Evolutionary conservation across 2,888 invertebrate genomes (phyloP), one percentile per base, ranked within the genome.

Genomic region (Scrobipalpa costella): DNA sequence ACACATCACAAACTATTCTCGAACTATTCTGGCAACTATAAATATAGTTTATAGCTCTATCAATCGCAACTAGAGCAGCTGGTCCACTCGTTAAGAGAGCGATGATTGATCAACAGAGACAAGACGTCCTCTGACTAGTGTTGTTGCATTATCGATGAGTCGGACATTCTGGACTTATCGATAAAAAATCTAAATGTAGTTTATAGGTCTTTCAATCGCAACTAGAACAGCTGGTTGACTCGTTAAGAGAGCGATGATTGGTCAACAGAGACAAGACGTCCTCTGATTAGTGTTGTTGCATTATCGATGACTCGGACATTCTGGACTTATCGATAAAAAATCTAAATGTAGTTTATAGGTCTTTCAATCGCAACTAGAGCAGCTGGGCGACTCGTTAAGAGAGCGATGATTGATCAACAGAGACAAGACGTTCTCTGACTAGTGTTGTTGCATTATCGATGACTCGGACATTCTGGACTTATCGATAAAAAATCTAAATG

Each of bases 291-390:
- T n/a, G n/a, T n/a, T n/a, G n/a, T n/a, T n/a, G n/a, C n/a, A n/a
- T n/a, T n/a, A n/a, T n/a, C 44, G n/a, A 44, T 44, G 7, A n/a
- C 6, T 15, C n/a, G 15, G 7, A n/a, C n/a, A 44, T n/a, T 13
- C 1, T 40, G 1, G 3, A 6, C 1, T 38, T 38, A 7, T 8
- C 3, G 27, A 27, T 27, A n/a, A n/a, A n/a, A n/a, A n/a, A n/a
- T n/a, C n/a, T 89, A 89, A 88, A 88, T 90, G 89, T 86, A 86
- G 81, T 88, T 90, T 86, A 90, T 87, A 83, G 86, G 78, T 82
- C 87, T 80, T 90, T 90, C 88, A 90, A 89, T 90, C 89, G 75
- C 76, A 72, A 69, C 71, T 75, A 81, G 80, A 88, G 81, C 90
- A 90, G 90, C 90, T 89, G 90, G 77, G 70, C 68, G 72, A 80